Evolutionary conservation across 2,888 invertebrate species (phyloP).

Genomic region (Sthenelais limicola): DNA sequence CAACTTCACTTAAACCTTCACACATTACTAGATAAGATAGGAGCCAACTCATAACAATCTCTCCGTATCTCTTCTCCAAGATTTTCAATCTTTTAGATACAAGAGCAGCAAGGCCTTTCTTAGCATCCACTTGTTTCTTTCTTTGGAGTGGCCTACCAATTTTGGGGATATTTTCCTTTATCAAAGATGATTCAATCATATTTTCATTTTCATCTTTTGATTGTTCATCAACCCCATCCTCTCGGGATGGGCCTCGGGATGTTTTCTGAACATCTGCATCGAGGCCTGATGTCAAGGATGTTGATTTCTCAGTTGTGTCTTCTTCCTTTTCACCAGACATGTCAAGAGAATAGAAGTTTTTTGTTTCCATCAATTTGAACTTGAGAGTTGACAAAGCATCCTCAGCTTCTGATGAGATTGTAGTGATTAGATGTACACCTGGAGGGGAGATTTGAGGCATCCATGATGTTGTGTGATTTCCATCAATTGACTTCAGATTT

Average conservation of each 20-base stretch:
- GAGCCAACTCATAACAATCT: conserved; percentile 8
- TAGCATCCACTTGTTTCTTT: not conserved
- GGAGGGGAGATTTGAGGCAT: conserved; percentile 16
- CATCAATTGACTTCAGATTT: conserved; percentile 8
- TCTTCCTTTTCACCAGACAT: not conserved
- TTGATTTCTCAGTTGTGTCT: too few species aligned
- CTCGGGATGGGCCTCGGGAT: not conserved
- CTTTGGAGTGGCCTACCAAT: not conserved
- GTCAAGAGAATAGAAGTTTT: conserved; percentile 16
- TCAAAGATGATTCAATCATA: too few species aligned
- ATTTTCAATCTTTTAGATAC: conserved; percentile 2
- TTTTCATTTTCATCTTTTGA: conserved; percentile 4
- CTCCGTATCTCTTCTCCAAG: conserved; percentile 17
- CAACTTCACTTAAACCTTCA: conserved; percentile 23
- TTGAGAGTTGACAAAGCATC: not conserved
- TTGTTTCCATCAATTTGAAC: not conserved
- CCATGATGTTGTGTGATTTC: conserved; percentile 26
- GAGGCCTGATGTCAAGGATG: too few species aligned
- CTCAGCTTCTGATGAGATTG: conserved; percentile 1
- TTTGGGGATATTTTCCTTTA: not conserved
- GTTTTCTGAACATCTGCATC: not conserved
- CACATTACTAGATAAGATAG: conserved; percentile 12
- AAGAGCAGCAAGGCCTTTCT: not conserved
- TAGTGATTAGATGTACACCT: not conserved
- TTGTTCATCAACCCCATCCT: not conserved